Conservation (phyloP, 2,888 invertebrate genomes). For the Drosophila greeni region DNA sequence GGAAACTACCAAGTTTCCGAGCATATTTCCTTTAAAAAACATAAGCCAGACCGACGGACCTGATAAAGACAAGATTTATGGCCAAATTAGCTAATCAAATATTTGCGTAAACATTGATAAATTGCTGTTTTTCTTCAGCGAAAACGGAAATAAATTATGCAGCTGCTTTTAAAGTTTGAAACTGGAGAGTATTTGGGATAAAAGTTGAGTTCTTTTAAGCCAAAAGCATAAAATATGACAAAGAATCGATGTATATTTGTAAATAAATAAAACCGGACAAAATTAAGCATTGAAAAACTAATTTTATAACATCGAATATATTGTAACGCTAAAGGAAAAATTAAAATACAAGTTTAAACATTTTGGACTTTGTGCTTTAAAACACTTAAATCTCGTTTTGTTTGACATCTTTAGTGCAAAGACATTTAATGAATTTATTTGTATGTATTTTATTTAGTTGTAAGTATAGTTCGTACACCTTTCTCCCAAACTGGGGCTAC, state of each 20-base stretch:
- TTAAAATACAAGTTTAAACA: too few species aligned
- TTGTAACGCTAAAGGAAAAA: too few species aligned
- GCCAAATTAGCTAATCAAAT: conserved; percentile 17
- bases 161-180: conserved; percentile 4
- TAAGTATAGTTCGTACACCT: neutral
- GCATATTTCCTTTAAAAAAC: neutral
- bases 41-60: conserved; percentile 2
- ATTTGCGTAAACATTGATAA: conserved; percentile 12
- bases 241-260: neutral
- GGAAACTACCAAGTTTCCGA: neutral
- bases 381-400: too few species aligned
- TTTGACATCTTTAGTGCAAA: neutral
- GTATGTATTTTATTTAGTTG: neutral
- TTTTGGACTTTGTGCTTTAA: too few species aligned
- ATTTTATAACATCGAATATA: neutral
- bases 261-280: neutral
- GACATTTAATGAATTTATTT: neutral
- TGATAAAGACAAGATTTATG: conserved; percentile 15
- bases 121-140: conserved; percentile 10
- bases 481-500: neutral
- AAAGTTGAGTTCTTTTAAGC: neutral
- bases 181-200: neutral
- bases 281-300: neutral
- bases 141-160: conserved; percentile 5
- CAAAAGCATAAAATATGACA: neutral